Evolutionary conservation across 1,140 invertebrate species (phyloP).

Genomic region (Drosophila kurseongensis): DNA sequence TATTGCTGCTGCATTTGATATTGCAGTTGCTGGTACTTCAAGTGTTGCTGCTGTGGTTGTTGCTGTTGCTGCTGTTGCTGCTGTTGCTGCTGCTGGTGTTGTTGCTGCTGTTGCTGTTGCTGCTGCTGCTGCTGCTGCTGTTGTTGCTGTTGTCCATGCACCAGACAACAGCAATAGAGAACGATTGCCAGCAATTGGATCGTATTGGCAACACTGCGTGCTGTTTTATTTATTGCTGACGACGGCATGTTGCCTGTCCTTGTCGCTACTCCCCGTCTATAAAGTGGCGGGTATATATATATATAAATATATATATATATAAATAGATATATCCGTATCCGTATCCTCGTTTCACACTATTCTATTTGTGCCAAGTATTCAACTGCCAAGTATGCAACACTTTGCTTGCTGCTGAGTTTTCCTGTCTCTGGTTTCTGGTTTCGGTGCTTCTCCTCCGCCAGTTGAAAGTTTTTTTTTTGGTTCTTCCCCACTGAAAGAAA

Average conservation of each 20-base stretch:
- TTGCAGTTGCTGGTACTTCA: conserved; percentile 75
- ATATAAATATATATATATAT: conserved; percentile 13
- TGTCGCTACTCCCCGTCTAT: conserved; percentile 2
- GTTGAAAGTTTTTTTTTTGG: conserved; percentile 37
- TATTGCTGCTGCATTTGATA: conserved; percentile 79
- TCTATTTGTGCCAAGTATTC: conserved; percentile 50
- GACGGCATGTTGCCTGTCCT: conserved; percentile 62
- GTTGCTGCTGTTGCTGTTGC: conserved; percentile 42
- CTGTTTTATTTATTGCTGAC: conserved; percentile 62
- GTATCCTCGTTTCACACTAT: conserved; percentile 16
- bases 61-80: conserved; percentile 25
- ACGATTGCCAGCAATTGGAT: conserved; percentile 67
- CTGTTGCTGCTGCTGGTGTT: conserved; percentile 45
- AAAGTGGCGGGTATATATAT: conserved; percentile 8
- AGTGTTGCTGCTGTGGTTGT: conserved; percentile 46
- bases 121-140: conserved; percentile 40
- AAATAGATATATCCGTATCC: conserved; percentile 26
- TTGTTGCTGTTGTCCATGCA: conserved; percentile 54
- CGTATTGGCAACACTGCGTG: conserved; percentile 62
- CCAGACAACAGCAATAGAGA: conserved; percentile 64
- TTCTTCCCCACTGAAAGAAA: conserved; percentile 59
- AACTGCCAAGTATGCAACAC: conserved; percentile 64
- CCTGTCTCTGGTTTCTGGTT: conserved; percentile 32
- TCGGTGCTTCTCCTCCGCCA: conserved; percentile 17
- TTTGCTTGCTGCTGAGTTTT: conserved; percentile 31